Conservation (phyloP, 2,113 vertebrate genomes). For the Azemiops feae region DNA sequence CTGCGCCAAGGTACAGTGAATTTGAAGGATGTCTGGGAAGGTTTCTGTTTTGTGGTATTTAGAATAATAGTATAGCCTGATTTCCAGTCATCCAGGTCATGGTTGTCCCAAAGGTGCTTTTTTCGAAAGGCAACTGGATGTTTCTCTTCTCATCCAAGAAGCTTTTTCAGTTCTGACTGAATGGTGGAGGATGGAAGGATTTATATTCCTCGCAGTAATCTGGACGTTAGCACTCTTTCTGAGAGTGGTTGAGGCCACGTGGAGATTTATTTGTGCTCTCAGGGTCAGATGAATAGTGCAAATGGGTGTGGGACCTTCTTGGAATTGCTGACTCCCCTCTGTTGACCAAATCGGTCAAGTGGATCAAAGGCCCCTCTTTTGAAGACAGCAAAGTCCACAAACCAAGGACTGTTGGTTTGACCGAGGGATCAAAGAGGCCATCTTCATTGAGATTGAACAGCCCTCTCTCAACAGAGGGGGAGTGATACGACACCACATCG, state of each 20-base stretch:
- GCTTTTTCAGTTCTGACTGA: background rate
- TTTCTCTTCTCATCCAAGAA: background rate
- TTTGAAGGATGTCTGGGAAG: conserved; percentile 67
- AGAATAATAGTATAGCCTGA: background rate
- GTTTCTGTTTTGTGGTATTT: conserved; percentile 1
- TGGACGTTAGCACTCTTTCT: background rate
- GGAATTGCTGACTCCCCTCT: background rate
- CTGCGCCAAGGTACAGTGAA: conserved; percentile 88
- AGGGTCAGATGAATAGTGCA: background rate
- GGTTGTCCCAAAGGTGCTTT: background rate
- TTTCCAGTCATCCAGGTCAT: background rate
- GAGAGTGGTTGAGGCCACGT: background rate
- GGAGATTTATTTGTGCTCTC: background rate
- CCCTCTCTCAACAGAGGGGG: background rate
- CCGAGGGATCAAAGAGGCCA: background rate
- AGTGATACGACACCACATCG: background rate
- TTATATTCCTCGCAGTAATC: background rate
- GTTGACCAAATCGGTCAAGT: background rate
- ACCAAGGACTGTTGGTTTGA: background rate
- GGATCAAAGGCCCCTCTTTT: background rate
- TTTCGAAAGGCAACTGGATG: background rate
- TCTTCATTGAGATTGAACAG: background rate
- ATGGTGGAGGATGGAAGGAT: background rate
- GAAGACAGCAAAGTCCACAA: background rate
- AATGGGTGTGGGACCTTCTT: background rate